Conservation (phyloP, 2,113 vertebrate species). For the Epinephelus fuscoguttatus region DNA sequence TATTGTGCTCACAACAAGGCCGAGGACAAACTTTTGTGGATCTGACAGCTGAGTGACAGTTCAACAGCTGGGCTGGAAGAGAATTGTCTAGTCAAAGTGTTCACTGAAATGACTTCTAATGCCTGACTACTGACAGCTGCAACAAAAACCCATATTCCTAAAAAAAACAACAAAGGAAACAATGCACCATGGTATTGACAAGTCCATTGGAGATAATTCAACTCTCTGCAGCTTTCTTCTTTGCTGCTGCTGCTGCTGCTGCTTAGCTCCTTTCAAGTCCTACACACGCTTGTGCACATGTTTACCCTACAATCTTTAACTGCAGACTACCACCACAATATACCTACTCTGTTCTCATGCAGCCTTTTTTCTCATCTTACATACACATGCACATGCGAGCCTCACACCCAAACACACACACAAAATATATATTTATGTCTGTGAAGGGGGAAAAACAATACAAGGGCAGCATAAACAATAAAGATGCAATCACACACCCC, state of each 20-base stretch:
- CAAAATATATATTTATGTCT: not conserved
- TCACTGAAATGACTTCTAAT: constrained; percentile 68
- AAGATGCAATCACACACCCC: not conserved
- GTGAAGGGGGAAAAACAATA: not conserved
- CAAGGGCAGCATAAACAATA: not conserved
- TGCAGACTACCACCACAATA: no score
- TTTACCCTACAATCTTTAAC: constrained; percentile 5
- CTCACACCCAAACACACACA: not conserved
- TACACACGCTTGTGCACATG: constrained; percentile 13
- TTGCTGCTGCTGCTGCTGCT: not conserved
- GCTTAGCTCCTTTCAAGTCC: constrained; percentile 22
- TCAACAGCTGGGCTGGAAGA: constrained; percentile 59
- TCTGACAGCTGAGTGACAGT: constrained; percentile 76
- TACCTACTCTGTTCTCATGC: not conserved
- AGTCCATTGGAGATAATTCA: constrained; percentile 49
- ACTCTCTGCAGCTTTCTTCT: constrained; percentile 19
- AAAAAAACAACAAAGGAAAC: constrained; percentile 43
- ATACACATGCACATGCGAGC: not conserved
- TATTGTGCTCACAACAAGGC: constrained; percentile 68
- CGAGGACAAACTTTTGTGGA: constrained; percentile 72
- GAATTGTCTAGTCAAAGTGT: constrained; percentile 71
- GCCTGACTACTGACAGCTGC: constrained; percentile 67
- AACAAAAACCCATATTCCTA: constrained; percentile 60
- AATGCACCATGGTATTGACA: constrained; percentile 51
- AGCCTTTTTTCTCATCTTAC: not conserved